A percentile compares a stretch with the other conserved stretches of the same genome.
Evolutionary conservation across 2,797 vertebrate species (phyloP).

Genomic region (Sebastes taczanowskii): DNA sequence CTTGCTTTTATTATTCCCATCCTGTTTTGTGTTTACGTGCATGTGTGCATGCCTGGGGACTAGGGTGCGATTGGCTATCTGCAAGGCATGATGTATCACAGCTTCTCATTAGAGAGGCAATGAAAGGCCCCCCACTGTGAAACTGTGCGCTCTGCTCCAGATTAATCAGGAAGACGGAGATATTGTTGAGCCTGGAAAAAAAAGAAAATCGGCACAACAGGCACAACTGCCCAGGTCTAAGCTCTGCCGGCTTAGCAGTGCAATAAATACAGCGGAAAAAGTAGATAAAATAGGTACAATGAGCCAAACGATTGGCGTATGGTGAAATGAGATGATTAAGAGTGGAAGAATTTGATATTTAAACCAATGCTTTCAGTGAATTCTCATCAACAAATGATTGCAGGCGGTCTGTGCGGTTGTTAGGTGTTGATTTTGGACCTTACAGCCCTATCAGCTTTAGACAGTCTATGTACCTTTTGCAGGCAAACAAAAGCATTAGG

Average conservation of each 20-base stretch:
- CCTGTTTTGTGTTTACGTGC: conserved; percentile 36
- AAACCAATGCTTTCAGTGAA: conserved; percentile 2
- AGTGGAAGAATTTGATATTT: conserved; percentile 1
- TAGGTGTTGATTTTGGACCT: conserved; percentile 81
- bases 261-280: conserved; percentile 28
- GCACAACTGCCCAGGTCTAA: conserved; percentile 61
- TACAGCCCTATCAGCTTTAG: conserved; percentile 82
- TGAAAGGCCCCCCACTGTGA: conserved; percentile 72
- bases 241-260: conserved; percentile 35
- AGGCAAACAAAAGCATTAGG: conserved; percentile 84
- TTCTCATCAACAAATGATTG: conserved; percentile 54
- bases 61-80: conserved; percentile 59
- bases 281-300: conserved; percentile 25
- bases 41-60: conserved; percentile 15
- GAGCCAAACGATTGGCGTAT: background rate
- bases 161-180: conserved; percentile 74
- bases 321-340: conserved; percentile 11
- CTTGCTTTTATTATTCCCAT: conserved; percentile 62
- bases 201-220: conserved; percentile 49
- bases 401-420: conserved; percentile 55
- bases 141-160: conserved; percentile 59
- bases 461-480: conserved; percentile 86
- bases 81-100: conserved; percentile 71
- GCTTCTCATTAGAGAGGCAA: conserved; percentile 77
- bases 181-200: conserved; percentile 64